Evolutionary conservation across 37 sponge, comb jelly and placozoan species (phyloP), one percentile per base, ranked within the genome.

Genomic region (Oscarella lobularis): DNA sequence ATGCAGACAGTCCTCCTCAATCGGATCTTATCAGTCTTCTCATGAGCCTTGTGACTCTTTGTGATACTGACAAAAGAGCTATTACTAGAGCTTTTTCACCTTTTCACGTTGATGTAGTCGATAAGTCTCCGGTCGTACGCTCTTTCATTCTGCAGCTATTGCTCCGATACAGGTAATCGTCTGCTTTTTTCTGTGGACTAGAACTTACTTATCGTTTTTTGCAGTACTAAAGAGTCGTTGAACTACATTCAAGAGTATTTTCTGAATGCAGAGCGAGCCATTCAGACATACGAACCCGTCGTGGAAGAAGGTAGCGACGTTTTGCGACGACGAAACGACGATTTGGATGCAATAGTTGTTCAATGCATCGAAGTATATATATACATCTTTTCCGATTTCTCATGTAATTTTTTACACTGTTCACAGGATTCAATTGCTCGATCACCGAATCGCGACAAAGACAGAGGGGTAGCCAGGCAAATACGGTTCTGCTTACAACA

Each of bases 311-410:
- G n/a, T n/a, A n/a, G n/a, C 29, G 77, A 79, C 3, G 87, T 91
- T 60, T 39, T 67, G 35, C 88, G 87, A 37, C 84, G 86, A 0
- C 76, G 83, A 3, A 67, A 36, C 5, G 71, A 85, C 33, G 84
- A 88, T n/a, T 92, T 92, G 70, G 89, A 85, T 67, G 74, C 83
- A 3, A 66, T 83, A 79, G 83, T 92, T 37, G 76, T 85, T 9
- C 60, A 48, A 27, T 48, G 60, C 20, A 48, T 48, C 20, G 60
- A 48, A 20, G 60, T 48, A 48, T 48, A 48, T 27, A 27, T 48
- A 48, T 27, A 27, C 60, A 48, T 9, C 20, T 48, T 9, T 48
- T 20, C 9, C 20, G 60, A 27, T 48, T 48, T 20, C 20, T 27
- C 60, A 9, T 48, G 20, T 9, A 20, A 48, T 48, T 48, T 20